phyloP scores from a whole-genome alignment of 2,113 vertebrate species.

The Leptobrachium ailaonicum region DNA sequence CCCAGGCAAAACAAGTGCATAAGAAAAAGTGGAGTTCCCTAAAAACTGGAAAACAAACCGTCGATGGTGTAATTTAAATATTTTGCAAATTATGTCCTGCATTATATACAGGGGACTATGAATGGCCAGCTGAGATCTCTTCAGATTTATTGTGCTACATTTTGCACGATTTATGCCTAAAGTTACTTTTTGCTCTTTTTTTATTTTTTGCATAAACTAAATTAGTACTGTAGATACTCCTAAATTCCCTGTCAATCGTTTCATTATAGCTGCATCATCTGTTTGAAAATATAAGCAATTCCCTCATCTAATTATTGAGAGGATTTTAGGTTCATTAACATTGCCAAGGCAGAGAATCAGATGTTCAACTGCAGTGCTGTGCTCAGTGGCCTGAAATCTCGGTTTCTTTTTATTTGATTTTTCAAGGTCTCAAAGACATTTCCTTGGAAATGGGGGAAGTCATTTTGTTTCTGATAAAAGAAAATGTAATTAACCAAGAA shows the following conservation, averaged over 20 bases:
- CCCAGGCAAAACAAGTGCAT: slow-evolving; percentile 78
- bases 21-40: slow-evolving; percentile 58
- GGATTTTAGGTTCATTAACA: slow-evolving; percentile 99
- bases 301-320: slow-evolving; percentile 99
- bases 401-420: slow-evolving; percentile 75
- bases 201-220: slow-evolving; percentile 67
- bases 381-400: slow-evolving; percentile 82
- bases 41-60: slow-evolving; percentile 2
- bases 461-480: slow-evolving; percentile 54
- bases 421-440: slow-evolving; percentile 77
- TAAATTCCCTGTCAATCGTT: slow-evolving; percentile 89
- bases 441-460: slow-evolving; percentile 73
- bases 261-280: slow-evolving; percentile 98
- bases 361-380: slow-evolving; percentile 83
- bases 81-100: neutral
- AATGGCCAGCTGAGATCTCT: slow-evolving; percentile 72
- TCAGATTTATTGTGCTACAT: slow-evolving; percentile 59
- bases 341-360: slow-evolving; percentile 90
- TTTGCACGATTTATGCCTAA: slow-evolving; percentile 63
- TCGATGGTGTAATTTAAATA: neutral
- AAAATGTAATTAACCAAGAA: slow-evolving; percentile 14
- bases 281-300: slow-evolving; percentile 99
- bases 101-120: no score
- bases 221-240: slow-evolving; percentile 79
- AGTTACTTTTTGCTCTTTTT: slow-evolving; percentile 69